Evolutionary conservation across 2,797 vertebrate species (phyloP), one percentile per base, ranked within the genome.

Genomic region (Parambassis ranga): DNA sequence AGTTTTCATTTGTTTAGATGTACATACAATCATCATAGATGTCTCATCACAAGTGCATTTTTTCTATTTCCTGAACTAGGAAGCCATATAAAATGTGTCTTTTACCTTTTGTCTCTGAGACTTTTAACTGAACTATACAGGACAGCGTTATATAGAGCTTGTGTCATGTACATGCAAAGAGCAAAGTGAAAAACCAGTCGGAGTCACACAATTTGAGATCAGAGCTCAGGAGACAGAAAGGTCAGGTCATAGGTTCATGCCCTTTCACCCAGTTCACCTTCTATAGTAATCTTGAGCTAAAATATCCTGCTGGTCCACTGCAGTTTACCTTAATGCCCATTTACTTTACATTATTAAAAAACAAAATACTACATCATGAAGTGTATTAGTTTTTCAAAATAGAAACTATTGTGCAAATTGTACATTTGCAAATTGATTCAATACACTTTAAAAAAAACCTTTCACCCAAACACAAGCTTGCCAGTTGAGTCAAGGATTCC

Each of bases 231-330:
- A 75, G 19, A 62, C 55, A 62, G 14, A 20, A 47, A 65, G 74
- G 72, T 77, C 57, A 65, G 74, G 72, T 77, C 57, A 64, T 2
- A 43, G 35, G 61, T 70, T 77, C 47, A 28, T 19, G 76, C 60
- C 70, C 76, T 82, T 77, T 85, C 56, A 77, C 72, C 77, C 48
- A 60, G 52, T 81, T 77, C 44, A 72, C 57, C 51, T 68, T 82
- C 83, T 74, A 75, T 44, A 56, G 13, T 85, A 87, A 90, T 88
- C 65, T 62, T 24, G 28, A 24, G 44, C 63, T 71, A 48, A 70
- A 68, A 69, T 69, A 38, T 47, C 56, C 26, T 53, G 24, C 51
- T 26, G 28, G 22, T 20, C 53, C 32, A 46, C 51, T 18, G 30
- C 22, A 36, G 32, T 16, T 46, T 30, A 36, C 44, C 52, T 41